A percentile compares a stretch with the other conserved stretches of the same genome.
phyloP scores from a whole-genome alignment of 1,140 invertebrate species.

The Caenorhabditis inopinata region DNA sequence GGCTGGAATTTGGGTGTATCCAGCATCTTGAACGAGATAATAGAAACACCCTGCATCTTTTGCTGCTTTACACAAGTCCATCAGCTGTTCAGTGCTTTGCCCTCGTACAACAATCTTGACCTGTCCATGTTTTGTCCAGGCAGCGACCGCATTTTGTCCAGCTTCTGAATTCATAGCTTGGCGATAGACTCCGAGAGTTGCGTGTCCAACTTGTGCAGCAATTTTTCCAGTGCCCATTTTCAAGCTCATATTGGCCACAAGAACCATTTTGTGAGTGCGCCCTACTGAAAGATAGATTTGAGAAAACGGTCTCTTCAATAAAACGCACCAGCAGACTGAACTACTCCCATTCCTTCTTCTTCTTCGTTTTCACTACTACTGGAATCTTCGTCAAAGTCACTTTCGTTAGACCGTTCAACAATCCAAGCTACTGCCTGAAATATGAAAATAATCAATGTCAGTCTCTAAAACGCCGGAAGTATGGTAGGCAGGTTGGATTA shows the following conservation, averaged over 20 bases:
- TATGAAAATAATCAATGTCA: not conserved
- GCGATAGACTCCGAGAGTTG: conserved; percentile 71
- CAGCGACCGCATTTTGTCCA: conserved; percentile 11
- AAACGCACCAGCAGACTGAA: not conserved
- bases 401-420: conserved; percentile 48
- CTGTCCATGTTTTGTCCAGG: conserved; percentile 39
- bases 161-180: conserved; percentile 32
- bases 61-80: conserved; percentile 70
- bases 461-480: not conserved
- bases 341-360: conserved; percentile 14
- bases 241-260: conserved; percentile 72
- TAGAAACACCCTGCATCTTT: conserved; percentile 67
- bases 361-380: conserved; percentile 10
- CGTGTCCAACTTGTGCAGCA: conserved; percentile 73
- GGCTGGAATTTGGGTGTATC: conserved; percentile 72
- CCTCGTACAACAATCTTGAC: conserved; percentile 73
- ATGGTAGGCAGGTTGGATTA: no score
- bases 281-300: not conserved
- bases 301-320: not conserved
- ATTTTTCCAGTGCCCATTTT: conserved; percentile 73
- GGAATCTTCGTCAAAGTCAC: conserved; percentile 44
- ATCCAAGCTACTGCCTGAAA: conserved; percentile 49
- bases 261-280: conserved; percentile 71
- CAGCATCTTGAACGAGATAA: conserved; percentile 73
- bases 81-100: conserved; percentile 70